Evolutionary conservation across 2,888 invertebrate species (phyloP).

Genomic region (Scaeva pyrastri): DNA sequence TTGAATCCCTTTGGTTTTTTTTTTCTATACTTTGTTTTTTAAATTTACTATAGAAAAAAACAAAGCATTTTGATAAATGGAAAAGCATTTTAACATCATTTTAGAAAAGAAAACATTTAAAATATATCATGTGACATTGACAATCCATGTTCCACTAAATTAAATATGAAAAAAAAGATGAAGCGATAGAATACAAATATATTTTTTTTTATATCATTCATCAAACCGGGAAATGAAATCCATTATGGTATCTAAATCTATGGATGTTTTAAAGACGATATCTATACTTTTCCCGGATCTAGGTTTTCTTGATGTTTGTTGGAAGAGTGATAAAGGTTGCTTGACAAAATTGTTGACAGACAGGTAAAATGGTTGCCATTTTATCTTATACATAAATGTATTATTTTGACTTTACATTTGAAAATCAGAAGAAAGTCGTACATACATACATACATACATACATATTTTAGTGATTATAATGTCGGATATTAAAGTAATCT

Average conservation of each 20-base stretch:
- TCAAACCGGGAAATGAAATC: slow-evolving; percentile 34
- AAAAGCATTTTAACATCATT: slow-evolving; percentile 25
- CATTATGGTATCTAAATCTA: slow-evolving; percentile 26
- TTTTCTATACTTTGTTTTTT: slow-evolving; percentile 13
- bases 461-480: too few species aligned
- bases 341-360: not conserved
- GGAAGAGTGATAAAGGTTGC: not conserved
- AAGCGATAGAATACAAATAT: slow-evolving; percentile 35
- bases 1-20: slow-evolving; percentile 5
- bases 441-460: too few species aligned
- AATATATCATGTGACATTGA: slow-evolving; percentile 30
- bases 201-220: not conserved
- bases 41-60: not conserved
- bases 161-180: slow-evolving; percentile 11
- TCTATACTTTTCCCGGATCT: too few species aligned
- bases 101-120: not conserved
- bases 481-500: too few species aligned
- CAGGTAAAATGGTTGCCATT: not conserved
- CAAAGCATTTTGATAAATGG: slow-evolving; percentile 25
- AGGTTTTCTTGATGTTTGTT: not conserved
- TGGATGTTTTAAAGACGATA: not conserved
- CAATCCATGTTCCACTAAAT: slow-evolving; percentile 39
- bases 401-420: not conserved
- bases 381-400: not conserved
- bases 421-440: not conserved